A percentile compares a stretch with the other conserved stretches of the same genome.
Evolutionary conservation across 1,140 invertebrate genomes (phyloP).

Genomic region (Trachelipus rathkii): DNA sequence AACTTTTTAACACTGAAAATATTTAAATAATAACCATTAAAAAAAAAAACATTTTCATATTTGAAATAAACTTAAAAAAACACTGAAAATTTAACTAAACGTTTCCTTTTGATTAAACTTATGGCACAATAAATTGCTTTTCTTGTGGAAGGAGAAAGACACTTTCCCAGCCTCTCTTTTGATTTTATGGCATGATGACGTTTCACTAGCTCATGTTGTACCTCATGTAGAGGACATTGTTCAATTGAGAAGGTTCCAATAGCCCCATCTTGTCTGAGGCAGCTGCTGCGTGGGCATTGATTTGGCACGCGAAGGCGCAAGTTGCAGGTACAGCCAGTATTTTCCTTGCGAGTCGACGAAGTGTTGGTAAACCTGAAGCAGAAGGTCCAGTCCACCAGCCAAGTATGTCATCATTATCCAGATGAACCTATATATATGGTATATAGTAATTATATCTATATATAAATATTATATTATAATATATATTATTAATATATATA

Average conservation of each 20-base stretch:
- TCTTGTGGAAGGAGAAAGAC: too few relatives aligned
- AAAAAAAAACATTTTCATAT: too few relatives aligned
- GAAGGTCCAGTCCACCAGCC: conserved; percentile 44
- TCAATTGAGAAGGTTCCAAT: conserved; percentile 36
- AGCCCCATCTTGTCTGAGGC: conserved; percentile 37
- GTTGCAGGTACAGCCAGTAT: conserved; percentile 43
- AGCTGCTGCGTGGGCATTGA: conserved; percentile 34
- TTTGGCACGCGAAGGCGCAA: conserved; percentile 40
- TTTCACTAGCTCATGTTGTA: conserved; percentile 39
- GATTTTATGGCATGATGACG: too few relatives aligned
- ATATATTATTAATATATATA: too few relatives aligned
- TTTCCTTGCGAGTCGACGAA: conserved; percentile 38
- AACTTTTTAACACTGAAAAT: too few relatives aligned
- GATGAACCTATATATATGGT: conserved; percentile 31
- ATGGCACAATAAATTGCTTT: too few relatives aligned
- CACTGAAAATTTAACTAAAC: too few relatives aligned
- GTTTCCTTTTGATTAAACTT: too few relatives aligned
- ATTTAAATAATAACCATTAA: too few relatives aligned
- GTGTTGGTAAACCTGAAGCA: conserved; percentile 41
- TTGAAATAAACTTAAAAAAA: too few relatives aligned
- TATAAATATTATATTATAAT: too few relatives aligned
- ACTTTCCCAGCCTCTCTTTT: too few relatives aligned
- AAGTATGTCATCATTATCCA: conserved; percentile 43
- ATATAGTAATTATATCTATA: neutral
- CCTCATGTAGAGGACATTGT: conserved; percentile 43